Percentiles rank a stretch among this genome's conserved stretches.
Evolutionary conservation across 2,113 vertebrate species (phyloP).

Genomic region (Macquaria ambigua): DNA sequence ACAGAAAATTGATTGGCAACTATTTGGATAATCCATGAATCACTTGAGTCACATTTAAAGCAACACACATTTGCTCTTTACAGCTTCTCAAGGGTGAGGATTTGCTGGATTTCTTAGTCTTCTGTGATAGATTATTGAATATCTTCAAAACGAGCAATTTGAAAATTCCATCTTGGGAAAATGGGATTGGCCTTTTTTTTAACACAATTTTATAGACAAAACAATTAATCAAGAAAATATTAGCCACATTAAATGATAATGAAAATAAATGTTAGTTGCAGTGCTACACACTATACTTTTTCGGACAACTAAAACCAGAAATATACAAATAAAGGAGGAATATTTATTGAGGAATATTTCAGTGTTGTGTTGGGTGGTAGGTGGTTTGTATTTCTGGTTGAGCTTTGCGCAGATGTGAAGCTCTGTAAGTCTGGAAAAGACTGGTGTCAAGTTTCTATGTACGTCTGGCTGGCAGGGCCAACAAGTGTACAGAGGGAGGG

Average conservation of each 20-base stretch:
- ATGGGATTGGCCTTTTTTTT: too few species aligned
- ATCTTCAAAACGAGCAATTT: neutral
- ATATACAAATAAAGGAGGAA: neutral
- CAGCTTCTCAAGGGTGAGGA: neutral
- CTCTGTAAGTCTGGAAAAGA: slow-evolving; percentile 61
- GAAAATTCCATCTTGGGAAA: neutral
- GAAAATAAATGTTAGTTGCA: neutral
- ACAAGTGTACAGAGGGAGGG: slow-evolving; percentile 27
- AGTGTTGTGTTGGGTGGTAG: slow-evolving; percentile 31
- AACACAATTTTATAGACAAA: neutral
- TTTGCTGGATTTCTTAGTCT: neutral
- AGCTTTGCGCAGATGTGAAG: slow-evolving; percentile 58
- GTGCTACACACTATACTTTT: neutral
- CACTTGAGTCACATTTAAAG: slow-evolving; percentile 8
- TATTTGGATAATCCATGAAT: neutral
- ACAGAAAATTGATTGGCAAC: neutral
- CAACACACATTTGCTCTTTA: neutral
- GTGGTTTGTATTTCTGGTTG: slow-evolving; percentile 56
- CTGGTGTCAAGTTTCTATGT: slow-evolving; percentile 70
- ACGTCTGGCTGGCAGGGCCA: slow-evolving; percentile 66
- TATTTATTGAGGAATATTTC: slow-evolving; percentile 17
- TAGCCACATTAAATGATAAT: neutral
- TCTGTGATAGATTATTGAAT: neutral
- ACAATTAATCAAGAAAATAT: neutral
- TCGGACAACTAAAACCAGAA: slow-evolving; percentile 1